Base-by-base conservation (phyloP, 2,797 vertebrate species). In the Lates japonicus region DNA sequence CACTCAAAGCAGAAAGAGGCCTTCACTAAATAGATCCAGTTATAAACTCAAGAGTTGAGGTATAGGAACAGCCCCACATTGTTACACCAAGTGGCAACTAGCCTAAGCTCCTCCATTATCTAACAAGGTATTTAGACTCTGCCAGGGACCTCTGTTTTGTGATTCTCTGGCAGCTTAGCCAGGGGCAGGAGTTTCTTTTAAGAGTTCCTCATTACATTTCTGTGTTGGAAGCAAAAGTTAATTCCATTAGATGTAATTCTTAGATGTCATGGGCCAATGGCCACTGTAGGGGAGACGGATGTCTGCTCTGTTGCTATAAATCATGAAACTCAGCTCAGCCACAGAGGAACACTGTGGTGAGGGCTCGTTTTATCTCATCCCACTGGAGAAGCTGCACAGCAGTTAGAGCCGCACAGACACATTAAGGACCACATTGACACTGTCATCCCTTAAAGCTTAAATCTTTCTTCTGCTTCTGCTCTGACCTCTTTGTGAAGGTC, bases 251-350 rank as follows among this genome's bases (percentile, higher is more conserved):
- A 88, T 82, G 81, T 74, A 70, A 90, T 87, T 72, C 70, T 85
- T 80, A 64, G 84, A 85, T 80, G 88, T 88, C 89, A 83, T 7
- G 84, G 78, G 72, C 88, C 87, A 79, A 48, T 57, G 86, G 87
- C 82, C 82, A 12, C 88, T 83, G 84, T 83, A 82, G 87, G 87
- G 88, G 90, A 87, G 88, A 89, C 70, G 55, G 88, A 87, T 86
- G 90, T 91, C 90, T 91, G 84, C 87, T 85, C 77, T 60, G 76
- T 82, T 4, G 80, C 85, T 63, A 84, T 88, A 91, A 90, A 92
- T 92, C 83, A 73, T 3, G 41, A 75, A 58, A 19, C 74, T 67
- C 49, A 51, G 59, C 82, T 85, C 70, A 20, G 80, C 84, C 76
- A 46, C 72, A 83, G 78, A 78, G 41, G 37, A 73, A 63, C 80